Conservation (phyloP, 2,797 vertebrate genomes). For the Hyperoplus lanceolatus region DNA sequence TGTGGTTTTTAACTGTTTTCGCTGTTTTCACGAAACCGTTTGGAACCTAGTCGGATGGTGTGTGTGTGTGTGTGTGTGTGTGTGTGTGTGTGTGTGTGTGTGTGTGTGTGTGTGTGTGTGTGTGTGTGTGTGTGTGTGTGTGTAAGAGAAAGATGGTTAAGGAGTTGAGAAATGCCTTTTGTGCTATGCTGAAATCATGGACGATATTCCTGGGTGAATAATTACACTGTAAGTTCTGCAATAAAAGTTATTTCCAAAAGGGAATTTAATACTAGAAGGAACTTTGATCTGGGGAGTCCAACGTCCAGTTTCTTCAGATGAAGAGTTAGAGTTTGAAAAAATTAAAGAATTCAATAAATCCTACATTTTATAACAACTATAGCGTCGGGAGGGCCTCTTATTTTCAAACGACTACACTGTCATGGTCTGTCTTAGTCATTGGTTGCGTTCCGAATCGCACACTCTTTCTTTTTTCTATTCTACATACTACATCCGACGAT, state of each 20-base stretch:
- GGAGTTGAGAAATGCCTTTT: constrained; percentile 30
- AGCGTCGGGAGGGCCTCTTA: too few relatives aligned
- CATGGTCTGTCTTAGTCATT: too few relatives aligned
- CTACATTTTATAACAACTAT: too few relatives aligned
- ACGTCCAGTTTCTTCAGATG: neutral
- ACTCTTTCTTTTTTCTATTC: too few relatives aligned
- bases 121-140: too few relatives aligned
- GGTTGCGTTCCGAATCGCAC: too few relatives aligned
- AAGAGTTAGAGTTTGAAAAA: neutral
- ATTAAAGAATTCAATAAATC: too few relatives aligned
- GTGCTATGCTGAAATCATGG: constrained; percentile 13
- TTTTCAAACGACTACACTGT: too few relatives aligned
- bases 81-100: too few relatives aligned
- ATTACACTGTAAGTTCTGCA: constrained; percentile 16
- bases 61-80: too few relatives aligned
- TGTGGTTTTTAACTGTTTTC: neutral
- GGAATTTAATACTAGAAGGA: neutral
- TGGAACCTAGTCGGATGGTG: constrained; percentile 30
- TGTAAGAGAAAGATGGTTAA: neutral
- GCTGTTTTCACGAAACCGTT: constrained; percentile 28
- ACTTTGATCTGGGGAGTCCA: neutral
- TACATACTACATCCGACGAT: too few relatives aligned
- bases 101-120: too few relatives aligned
- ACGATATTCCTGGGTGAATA: neutral
- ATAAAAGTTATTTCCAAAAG: constrained; percentile 13